Base-by-base conservation (phyloP, 1,140 invertebrate genomes). In the Adoxophyes honmai region DNA sequence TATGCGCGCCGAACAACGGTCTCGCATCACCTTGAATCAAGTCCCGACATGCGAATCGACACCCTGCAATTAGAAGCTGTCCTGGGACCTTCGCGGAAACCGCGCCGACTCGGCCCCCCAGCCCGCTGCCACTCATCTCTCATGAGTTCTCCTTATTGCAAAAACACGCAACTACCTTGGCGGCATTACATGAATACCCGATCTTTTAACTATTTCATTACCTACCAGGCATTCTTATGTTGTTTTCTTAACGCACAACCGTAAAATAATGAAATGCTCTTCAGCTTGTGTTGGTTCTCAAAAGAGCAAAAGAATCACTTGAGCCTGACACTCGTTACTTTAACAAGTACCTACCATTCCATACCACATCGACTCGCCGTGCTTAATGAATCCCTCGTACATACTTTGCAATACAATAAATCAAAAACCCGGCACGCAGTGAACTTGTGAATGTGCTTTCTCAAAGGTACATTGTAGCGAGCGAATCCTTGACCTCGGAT, bases 61-160 rank as follows among this genome's bases (percentile, higher is more conserved):
- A 65, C 62, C 59, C 65, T 65, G 66, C 62, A 66, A 77, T 81
- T 77, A 75, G 73, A 75, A 67, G 57, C 55, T 66, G 55, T 67
- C 55, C 34, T 57, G 53, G 57, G 57, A 63, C 76, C 79, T 82
- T 85, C 79, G 73, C 58, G 72, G 81, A 80, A 84, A 68, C 52
- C 9, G 28, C 0, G 21, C 6, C 21, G 21, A 6, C 21, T 4
- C 37, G 55, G 11, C 14, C 21, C 38, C 21, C 16, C 34, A 34
- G 7, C 16, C 15, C 9, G 10, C 8, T 28, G 21, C 21, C 21
- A 28, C 21, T 28, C 21, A 28, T 28, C 21, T 21, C 39, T 5
- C 16, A 3, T 44, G 9, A 44, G 8, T 38, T 10, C 1, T 44
- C 16, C 39, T 16, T 18, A 11, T 48, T 18, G 42, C 42, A 48